Evolutionary conservation across 2,113 vertebrate species (phyloP), one percentile per base, ranked within the genome.

Genomic region (Sceloporus tristichus): DNA sequence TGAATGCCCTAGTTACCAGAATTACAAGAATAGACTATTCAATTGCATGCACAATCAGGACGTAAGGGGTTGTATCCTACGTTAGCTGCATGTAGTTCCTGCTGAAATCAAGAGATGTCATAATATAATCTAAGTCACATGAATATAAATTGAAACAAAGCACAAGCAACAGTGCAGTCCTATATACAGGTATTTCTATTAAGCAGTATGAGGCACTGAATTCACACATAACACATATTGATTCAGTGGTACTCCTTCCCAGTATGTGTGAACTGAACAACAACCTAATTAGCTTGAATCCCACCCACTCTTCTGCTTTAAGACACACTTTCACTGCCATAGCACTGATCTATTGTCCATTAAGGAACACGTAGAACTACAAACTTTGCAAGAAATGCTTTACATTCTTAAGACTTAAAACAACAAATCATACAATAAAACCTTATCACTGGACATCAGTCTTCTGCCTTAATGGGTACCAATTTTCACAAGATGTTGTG

Each of bases 401-500:
- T 38, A 2, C 0, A 9, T 53, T 78, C 59, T 59, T 40, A 42
- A 16, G n/a, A 56, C 7, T 9, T 21, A 4, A n/a, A 19, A 27
- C n/a, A 0, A 42, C n/a, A 86, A 86, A 25, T 16, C 27, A 25
- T 86, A 54, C 66, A 59, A 73, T 59, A 80, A 56, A 78, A 25
- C 27, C 62, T 9, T 78, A 68, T 53, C 10, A 48, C 34, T 79
- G 34, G 48, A 79, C 38, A 21, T 10, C 25, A 82, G 74, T 27
- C 5, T 18, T 25, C 4, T 82, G 9, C 9, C 25, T 59, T 73
- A 74, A 53, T 82, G 59, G 29, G 38, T 65, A 66, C 38, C 42
- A 34, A 76, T 76, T 65, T 87, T 82, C 34, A 82, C 56, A 82
- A 74, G 38, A 62, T 54, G 40, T 65, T 75, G 19, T 53, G 10